Evolutionary conservation across 2,888 invertebrate genomes (phyloP).

Genomic region (Pomacea canaliculata): DNA sequence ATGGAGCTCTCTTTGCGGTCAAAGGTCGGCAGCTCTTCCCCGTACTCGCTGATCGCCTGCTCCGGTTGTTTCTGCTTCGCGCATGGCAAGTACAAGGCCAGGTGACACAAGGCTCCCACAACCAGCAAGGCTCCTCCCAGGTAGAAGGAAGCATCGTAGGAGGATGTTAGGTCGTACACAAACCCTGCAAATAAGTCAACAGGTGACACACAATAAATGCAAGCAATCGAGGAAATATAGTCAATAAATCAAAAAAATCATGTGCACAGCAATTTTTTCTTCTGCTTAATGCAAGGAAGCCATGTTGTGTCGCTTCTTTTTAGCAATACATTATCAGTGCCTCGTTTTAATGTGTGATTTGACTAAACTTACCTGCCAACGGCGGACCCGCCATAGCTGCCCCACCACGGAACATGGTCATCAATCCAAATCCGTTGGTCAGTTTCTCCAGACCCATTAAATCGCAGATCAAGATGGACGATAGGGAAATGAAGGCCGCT

Average conservation of each 20-base stretch:
- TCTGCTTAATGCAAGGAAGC: too few species aligned
- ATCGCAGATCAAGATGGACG: slow-evolving; percentile 97
- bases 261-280: too few species aligned
- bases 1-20: neutral
- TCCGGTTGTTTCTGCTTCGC: slow-evolving; percentile 19
- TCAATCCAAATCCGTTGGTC: slow-evolving; percentile 96
- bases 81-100: slow-evolving; percentile 64
- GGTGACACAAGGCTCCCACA: slow-evolving; percentile 84
- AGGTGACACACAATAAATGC: too few species aligned
- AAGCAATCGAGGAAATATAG: too few species aligned
- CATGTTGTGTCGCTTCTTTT: too few species aligned
- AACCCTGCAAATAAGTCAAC: slow-evolving; percentile 81
- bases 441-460: slow-evolving; percentile 93
- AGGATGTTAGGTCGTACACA: slow-evolving; percentile 87
- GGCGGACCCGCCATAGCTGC: slow-evolving; percentile 89
- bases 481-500: slow-evolving; percentile 97
- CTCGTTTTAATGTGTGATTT: too few species aligned
- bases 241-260: too few species aligned
- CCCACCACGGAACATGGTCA: slow-evolving; percentile 94
- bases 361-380: slow-evolving; percentile 78
- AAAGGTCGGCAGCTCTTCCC: slow-evolving; percentile 1
- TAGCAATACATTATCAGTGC: too few species aligned
- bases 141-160: slow-evolving; percentile 90
- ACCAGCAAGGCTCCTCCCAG: slow-evolving; percentile 92
- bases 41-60: neutral